These are phyloP conservation scores for Macrophya alboannulata DNA, from an alignment of 2,888 invertebrate genomes.

Conservation along the genomic window DNA sequence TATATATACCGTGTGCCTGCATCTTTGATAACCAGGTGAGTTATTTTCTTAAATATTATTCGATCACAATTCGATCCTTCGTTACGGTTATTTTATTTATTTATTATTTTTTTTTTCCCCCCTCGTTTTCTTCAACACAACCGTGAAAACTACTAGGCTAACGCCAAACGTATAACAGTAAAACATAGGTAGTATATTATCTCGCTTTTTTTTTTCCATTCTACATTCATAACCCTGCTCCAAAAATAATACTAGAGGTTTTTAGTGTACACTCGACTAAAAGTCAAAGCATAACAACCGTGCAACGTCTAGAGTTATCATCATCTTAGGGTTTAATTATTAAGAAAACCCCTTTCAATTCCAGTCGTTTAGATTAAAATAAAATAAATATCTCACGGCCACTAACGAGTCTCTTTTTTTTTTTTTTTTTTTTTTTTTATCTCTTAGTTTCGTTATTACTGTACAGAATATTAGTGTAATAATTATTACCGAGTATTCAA, in stretches of 20 bases:
- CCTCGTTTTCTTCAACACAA: too few species aligned
- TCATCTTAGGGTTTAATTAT: not conserved
- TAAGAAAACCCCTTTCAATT: not conserved
- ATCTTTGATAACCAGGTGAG: conserved; percentile 53
- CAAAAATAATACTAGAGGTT: conserved; percentile 48
- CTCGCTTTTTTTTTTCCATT: not conserved
- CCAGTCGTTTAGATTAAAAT: not conserved
- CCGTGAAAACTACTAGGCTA: not conserved
- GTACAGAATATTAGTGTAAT: not conserved
- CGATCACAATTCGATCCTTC: not conserved
- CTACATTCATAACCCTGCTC: conserved; percentile 53
- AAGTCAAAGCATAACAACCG: conserved; percentile 14
- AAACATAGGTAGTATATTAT: not conserved
- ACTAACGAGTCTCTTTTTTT: not conserved
- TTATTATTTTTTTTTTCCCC: not conserved
- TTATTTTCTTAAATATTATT: not conserved
- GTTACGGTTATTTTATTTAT: not conserved
- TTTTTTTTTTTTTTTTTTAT: not conserved
- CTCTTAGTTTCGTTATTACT: not conserved
- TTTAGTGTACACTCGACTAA: conserved; percentile 2
- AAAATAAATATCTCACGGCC: conserved; percentile 5
- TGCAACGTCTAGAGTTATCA: not conserved
- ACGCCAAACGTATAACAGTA: not conserved
- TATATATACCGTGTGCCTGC: conserved; percentile 53
- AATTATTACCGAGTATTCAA: not conserved